These are phyloP conservation scores for Bubo blakistoni DNA, from an alignment of 2,113 vertebrate species.

Conservation along the genomic window DNA sequence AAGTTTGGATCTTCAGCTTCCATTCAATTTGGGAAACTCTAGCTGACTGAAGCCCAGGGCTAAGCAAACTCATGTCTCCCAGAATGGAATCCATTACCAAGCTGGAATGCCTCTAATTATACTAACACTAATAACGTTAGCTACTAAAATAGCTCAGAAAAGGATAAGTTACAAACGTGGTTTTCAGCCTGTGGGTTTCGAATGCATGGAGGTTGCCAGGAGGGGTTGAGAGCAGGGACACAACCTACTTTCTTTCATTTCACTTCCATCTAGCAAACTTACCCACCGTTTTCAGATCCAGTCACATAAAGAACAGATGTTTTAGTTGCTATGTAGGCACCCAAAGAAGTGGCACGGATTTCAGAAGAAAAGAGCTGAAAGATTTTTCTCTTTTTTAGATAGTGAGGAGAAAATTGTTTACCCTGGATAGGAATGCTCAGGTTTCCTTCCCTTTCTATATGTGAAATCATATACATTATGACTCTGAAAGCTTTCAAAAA, in stretches of 20 bases:
- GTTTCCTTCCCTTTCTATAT: neutral
- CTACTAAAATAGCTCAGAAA: constrained; percentile 24
- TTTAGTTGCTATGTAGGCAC: neutral
- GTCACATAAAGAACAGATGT: neutral
- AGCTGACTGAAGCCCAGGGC: constrained; percentile 45
- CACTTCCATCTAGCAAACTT: neutral
- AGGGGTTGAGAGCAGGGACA: neutral
- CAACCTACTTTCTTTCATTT: neutral
- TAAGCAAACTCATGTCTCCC: constrained; percentile 10
- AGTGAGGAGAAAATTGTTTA: neutral
- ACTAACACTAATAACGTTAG: constrained; percentile 18
- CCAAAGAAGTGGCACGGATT: neutral
- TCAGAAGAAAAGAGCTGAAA: neutral
- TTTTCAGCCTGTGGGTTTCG: neutral
- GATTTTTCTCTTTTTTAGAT: neutral
- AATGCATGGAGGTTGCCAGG: neutral
- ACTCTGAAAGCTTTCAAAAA: neutral
- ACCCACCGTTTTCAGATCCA: neutral
- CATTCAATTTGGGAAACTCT: constrained; percentile 27
- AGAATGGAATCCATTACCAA: constrained; percentile 10
- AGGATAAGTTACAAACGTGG: constrained; percentile 25
- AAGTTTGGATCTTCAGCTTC: constrained; percentile 23
- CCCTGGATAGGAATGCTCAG: neutral
- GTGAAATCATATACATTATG: neutral
- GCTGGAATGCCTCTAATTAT: constrained; percentile 47